Conservation (phyloP, 2,797 vertebrate genomes). For the Carduelis carduelis region DNA sequence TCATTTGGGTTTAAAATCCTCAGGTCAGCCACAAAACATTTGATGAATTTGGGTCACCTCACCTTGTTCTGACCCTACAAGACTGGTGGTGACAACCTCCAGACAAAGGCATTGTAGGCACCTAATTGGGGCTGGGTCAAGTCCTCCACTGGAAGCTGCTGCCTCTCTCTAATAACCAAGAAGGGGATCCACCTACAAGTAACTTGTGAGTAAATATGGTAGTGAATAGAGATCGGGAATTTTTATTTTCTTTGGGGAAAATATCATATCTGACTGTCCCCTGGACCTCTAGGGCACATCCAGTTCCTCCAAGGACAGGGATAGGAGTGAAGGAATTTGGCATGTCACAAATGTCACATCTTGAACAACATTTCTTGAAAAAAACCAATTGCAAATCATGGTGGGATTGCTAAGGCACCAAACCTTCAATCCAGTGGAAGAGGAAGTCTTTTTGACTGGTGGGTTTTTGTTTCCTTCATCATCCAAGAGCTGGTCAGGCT, state of each 20-base stretch:
- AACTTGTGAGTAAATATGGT: neutral
- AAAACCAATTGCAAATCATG: neutral
- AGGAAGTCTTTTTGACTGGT: neutral
- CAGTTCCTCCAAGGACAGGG: neutral
- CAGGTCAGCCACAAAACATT: neutral
- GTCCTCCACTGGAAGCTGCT: neutral
- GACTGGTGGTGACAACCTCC: neutral
- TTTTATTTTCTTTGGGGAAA: neutral
- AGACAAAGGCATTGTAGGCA: neutral
- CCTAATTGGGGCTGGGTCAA: neutral
- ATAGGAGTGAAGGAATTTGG: neutral
- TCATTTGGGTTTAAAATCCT: neutral
- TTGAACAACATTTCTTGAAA: neutral
- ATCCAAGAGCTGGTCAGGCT: constrained; percentile 4
- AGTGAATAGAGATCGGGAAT: too few relatives aligned
- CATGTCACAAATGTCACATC: too few relatives aligned
- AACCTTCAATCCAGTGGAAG: constrained; percentile 68
- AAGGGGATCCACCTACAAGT: neutral
- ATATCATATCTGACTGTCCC: neutral
- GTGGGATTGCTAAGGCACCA: neutral
- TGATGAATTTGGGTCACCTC: neutral
- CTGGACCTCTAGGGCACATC: neutral
- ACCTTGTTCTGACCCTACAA: neutral
- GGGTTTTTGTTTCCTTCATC: neutral
- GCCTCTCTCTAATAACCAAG: neutral